phyloP scores from a whole-genome alignment of 2,888 invertebrate genomes.

The Cylindroiulus punctatus region DNA sequence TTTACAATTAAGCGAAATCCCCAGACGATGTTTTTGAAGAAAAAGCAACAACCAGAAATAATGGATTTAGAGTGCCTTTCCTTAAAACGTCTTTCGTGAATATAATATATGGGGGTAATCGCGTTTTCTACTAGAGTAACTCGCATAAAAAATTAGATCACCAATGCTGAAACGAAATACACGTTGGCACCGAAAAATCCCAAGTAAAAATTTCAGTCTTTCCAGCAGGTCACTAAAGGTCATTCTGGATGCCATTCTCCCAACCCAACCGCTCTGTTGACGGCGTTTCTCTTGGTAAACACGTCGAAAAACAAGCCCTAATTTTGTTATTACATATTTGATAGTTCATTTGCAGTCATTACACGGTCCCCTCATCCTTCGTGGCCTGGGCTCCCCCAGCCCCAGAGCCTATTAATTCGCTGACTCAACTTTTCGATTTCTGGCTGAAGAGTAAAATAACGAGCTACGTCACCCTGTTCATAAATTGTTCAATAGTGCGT shows the following conservation, averaged over 20 bases:
- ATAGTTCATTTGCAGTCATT: conserved; percentile 25
- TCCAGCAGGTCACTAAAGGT: too few relatives aligned
- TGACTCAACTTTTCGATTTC: conserved; percentile 34
- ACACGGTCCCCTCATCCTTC: not conserved
- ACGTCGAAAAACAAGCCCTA: not conserved
- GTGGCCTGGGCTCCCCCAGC: not conserved
- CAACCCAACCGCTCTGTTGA: not conserved
- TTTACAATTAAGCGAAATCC: too few relatives aligned
- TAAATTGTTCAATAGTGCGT: conserved; percentile 8
- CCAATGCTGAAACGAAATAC: too few relatives aligned
- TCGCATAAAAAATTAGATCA: too few relatives aligned
- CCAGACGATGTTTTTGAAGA: too few relatives aligned
- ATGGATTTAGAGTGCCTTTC: too few relatives aligned
- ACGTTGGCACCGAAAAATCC: too few relatives aligned
- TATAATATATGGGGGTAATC: too few relatives aligned
- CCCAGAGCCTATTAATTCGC: not conserved
- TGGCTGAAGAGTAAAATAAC: not conserved
- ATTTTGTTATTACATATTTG: not conserved
- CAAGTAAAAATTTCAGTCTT: too few relatives aligned
- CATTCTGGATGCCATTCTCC: not conserved
- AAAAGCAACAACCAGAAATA: too few relatives aligned
- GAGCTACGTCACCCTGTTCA: conserved; percentile 26
- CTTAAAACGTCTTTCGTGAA: too few relatives aligned
- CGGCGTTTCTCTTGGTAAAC: not conserved
- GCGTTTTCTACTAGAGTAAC: too few relatives aligned